Evolutionary conservation across 2,888 invertebrate species (phyloP).

Genomic region (Acholoe squamosa): DNA sequence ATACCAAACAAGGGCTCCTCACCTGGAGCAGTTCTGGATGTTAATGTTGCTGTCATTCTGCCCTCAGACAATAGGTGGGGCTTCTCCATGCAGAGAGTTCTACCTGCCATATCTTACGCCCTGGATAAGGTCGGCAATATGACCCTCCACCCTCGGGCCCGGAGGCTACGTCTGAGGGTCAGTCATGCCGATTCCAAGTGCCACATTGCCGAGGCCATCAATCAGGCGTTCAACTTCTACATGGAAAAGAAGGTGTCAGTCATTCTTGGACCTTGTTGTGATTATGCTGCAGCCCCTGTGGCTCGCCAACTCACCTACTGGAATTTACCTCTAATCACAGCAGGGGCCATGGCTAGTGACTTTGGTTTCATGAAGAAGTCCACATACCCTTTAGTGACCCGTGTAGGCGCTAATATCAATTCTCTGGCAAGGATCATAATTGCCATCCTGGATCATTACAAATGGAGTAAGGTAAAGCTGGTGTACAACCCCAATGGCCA

Average conservation of each 20-base stretch:
- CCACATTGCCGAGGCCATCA: constrained; percentile 72
- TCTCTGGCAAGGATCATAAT: constrained; percentile 72
- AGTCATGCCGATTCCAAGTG: constrained; percentile 76
- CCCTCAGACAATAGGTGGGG: constrained; percentile 62
- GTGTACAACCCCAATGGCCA: constrained; percentile 91
- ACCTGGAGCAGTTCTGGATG: neutral
- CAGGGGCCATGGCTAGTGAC: constrained; percentile 81
- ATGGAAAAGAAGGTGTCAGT: constrained; percentile 72
- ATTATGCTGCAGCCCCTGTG: constrained; percentile 92
- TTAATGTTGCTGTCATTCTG: constrained; percentile 50
- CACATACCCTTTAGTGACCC: constrained; percentile 90
- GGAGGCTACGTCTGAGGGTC: constrained; percentile 61
- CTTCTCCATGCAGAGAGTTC: constrained; percentile 73
- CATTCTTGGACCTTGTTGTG: constrained; percentile 81
- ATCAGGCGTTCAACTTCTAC: constrained; percentile 77
- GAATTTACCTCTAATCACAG: constrained; percentile 94
- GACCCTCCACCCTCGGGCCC: neutral
- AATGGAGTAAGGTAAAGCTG: constrained; percentile 89
- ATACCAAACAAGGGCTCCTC: too few relatives aligned
- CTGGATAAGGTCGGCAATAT: constrained; percentile 69
- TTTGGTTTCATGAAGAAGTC: constrained; percentile 73
- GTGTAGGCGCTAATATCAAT: constrained; percentile 77
- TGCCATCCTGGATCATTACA: constrained; percentile 72
- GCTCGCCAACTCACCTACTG: constrained; percentile 93
- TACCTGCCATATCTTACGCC: constrained; percentile 74